Percentiles rank a stretch among this genome's conserved stretches.
Evolutionary conservation across 2,113 vertebrate species (phyloP).

Genomic region (Dipodomys spectabilis): DNA sequence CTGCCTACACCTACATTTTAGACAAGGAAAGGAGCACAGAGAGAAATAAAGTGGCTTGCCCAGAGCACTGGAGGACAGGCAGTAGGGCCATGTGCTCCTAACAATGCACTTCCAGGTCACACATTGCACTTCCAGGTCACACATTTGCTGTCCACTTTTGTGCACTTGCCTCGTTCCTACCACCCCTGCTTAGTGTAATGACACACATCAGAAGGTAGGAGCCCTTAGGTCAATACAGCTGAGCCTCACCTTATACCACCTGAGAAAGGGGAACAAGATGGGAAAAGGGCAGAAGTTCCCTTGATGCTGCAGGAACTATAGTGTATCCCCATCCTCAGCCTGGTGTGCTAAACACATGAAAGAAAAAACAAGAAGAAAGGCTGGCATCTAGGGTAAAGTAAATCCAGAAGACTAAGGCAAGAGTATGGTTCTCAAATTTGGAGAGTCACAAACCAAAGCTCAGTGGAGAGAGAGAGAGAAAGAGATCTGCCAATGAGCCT

Average conservation of each 20-base stretch:
- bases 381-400: too few species aligned
- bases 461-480: neutral
- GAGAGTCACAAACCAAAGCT: constrained; percentile 14
- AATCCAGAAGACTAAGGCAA: neutral
- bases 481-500: constrained; percentile 36
- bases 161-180: fast-evolving
- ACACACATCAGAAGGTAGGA: neutral
- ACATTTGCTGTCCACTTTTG: too few species aligned
- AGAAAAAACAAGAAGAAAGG: neutral
- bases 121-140: neutral
- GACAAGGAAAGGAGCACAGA: neutral
- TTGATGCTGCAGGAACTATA: neutral
- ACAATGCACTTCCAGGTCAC: neutral
- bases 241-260: neutral
- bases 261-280: neutral
- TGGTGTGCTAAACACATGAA: neutral
- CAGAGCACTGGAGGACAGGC: neutral
- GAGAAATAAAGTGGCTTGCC: neutral
- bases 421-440: neutral
- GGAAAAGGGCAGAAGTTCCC: neutral
- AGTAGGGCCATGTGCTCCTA: neutral
- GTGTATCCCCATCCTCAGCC: neutral
- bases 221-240: neutral
- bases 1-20: neutral
- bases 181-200: neutral